These are phyloP conservation scores for Azemiops feae DNA, from an alignment of 2,113 vertebrate genomes.

Conservation along the genomic window DNA sequence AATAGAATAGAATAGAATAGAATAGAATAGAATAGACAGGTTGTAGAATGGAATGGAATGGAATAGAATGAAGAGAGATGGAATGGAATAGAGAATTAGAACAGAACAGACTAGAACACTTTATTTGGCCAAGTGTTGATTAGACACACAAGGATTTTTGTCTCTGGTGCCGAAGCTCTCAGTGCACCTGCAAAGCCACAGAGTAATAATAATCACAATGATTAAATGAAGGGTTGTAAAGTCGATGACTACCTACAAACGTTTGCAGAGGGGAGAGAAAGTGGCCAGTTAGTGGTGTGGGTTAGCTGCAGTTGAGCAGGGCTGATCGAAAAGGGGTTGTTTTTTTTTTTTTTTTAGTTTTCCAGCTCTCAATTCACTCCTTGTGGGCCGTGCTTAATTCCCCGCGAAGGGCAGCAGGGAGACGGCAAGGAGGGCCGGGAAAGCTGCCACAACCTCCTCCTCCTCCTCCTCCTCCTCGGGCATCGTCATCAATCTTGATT, in stretches of 20 bases:
- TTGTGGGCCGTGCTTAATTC: fast-evolving
- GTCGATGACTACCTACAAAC: background rate
- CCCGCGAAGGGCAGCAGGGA: fast-evolving
- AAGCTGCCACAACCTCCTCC: background rate
- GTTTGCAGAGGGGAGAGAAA: background rate
- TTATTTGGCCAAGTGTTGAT: background rate
- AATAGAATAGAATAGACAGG: no score
- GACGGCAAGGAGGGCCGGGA: background rate
- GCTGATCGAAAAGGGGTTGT: background rate
- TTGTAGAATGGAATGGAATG: background rate
- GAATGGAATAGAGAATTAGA: no score
- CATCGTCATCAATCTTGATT: conserved; percentile 61
- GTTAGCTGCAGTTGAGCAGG: background rate
- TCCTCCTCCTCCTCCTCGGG: background rate
- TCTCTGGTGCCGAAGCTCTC: background rate
- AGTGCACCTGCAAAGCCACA: background rate
- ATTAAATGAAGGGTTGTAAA: background rate
- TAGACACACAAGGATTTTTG: background rate
- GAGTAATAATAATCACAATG: background rate
- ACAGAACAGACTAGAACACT: background rate
- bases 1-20: no score
- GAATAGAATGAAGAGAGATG: background rate
- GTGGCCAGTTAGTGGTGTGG: background rate
- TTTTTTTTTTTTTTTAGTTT: background rate
- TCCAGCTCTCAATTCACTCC: background rate